A percentile compares a stretch with the other conserved stretches of the same genome.
Evolutionary conservation across 2,888 invertebrate genomes (phyloP).

Genomic region (Melieria crassipennis): DNA sequence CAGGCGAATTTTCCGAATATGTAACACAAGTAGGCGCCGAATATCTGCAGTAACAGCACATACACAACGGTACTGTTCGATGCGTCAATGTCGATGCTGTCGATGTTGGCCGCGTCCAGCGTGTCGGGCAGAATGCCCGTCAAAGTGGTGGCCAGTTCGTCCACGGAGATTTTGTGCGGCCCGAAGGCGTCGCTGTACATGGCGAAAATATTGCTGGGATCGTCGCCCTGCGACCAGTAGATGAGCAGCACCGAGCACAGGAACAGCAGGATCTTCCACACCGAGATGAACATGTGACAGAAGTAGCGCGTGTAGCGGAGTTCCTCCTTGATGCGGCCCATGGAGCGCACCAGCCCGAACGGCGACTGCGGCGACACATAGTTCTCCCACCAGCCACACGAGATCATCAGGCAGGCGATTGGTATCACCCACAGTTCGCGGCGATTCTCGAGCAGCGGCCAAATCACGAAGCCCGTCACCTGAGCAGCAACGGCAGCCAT

Average conservation of each 20-base stretch:
- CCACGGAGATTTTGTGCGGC: conserved; percentile 80
- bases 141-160: conserved; percentile 68
- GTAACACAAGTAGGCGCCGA: conserved; percentile 87
- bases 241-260: conserved; percentile 79
- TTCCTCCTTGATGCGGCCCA: conserved; percentile 82
- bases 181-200: conserved; percentile 80
- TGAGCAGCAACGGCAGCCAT: conserved; percentile 87
- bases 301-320: conserved; percentile 85
- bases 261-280: conserved; percentile 90
- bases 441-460: conserved; percentile 85
- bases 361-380: conserved; percentile 89
- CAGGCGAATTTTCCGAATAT: conserved; percentile 96
- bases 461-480: conserved; percentile 89
- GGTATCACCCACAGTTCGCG: conserved; percentile 88
- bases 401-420: conserved; percentile 83
- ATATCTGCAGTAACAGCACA: conserved; percentile 82
- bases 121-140: conserved; percentile 73
- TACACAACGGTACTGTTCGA: conserved; percentile 78
- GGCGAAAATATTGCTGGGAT: conserved; percentile 79
- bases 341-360: conserved; percentile 74
- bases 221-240: conserved; percentile 79
- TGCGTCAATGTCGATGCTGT: conserved; percentile 78
- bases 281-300: conserved; percentile 86
- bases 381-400: conserved; percentile 98
- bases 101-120: conserved; percentile 78